Evolutionary conservation across 2,888 invertebrate species (phyloP).

Genomic region (Neoascia interrupta): DNA sequence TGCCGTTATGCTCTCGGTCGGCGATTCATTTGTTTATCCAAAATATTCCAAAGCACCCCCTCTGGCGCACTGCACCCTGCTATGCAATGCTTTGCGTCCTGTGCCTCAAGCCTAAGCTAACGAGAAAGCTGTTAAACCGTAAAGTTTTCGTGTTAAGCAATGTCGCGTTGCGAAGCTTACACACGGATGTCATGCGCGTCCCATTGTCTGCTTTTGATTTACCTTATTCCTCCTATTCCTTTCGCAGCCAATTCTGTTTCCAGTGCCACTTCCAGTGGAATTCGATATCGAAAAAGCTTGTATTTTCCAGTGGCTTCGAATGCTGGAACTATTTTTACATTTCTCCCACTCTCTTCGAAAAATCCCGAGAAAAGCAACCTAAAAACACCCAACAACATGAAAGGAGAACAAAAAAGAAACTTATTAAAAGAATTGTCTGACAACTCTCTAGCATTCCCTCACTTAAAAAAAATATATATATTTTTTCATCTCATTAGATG

Average conservation of each 20-base stretch:
- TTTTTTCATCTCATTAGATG: conserved; percentile 61
- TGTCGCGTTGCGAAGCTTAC: conserved; percentile 57
- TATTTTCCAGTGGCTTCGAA: conserved; percentile 54
- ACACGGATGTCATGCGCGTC: conserved; percentile 56
- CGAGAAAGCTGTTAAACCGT: conserved; percentile 64
- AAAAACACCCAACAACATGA: not conserved
- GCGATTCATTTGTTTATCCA: conserved; percentile 29
- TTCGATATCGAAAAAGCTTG: conserved; percentile 65
- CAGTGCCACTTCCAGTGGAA: conserved; percentile 37
- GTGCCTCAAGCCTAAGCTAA: conserved; percentile 62
- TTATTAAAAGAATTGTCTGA: conserved; percentile 48
- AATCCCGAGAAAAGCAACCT: not conserved
- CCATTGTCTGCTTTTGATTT: conserved; percentile 18
- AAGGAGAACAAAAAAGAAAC: conserved; percentile 5
- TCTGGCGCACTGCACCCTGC: not conserved
- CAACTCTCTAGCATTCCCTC: conserved; percentile 49
- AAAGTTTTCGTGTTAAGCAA: conserved; percentile 44
- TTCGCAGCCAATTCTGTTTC: conserved; percentile 6
- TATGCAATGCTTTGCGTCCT: conserved; percentile 3
- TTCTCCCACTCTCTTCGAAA: conserved; percentile 37
- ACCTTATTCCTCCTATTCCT: conserved; percentile 10
- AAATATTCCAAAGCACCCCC: conserved; percentile 13
- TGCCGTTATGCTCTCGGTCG: conserved; percentile 22
- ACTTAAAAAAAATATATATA: conserved; percentile 26
- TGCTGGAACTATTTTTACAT: conserved; percentile 50